Percentiles rank a stretch among this genome's conserved stretches.
These are phyloP conservation scores for Disparrhopalites patrizii DNA, from an alignment of 2,888 invertebrate species.

Conservation along the genomic window DNA sequence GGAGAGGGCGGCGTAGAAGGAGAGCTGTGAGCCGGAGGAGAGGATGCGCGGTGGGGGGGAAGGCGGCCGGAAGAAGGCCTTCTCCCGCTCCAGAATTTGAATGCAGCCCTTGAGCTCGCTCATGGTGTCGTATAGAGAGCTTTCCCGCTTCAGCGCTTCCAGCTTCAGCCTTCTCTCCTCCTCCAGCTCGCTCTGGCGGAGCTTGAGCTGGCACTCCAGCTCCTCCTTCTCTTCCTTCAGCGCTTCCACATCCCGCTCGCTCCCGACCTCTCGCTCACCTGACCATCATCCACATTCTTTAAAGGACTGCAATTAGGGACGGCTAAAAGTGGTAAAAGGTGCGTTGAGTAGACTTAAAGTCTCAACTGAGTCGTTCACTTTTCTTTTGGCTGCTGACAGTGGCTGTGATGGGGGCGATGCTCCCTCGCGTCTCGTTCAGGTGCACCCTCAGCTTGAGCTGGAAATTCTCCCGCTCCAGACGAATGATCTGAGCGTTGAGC, in stretches of 20 bases:
- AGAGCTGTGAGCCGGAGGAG: too few species aligned
- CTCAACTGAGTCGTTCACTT: neutral
- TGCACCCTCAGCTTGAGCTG: slow-evolving; percentile 42
- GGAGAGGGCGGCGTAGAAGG: neutral
- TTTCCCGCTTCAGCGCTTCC: neutral
- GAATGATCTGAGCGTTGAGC: slow-evolving; percentile 38
- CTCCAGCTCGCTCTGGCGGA: slow-evolving; percentile 7
- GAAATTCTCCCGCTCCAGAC: slow-evolving; percentile 43
- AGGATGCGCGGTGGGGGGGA: too few species aligned
- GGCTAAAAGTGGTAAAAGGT: too few species aligned
- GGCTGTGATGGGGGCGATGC: neutral
- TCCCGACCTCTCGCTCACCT: neutral
- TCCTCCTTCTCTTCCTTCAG: slow-evolving; percentile 10
- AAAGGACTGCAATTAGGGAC: too few species aligned
- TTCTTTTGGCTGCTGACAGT: slow-evolving; percentile 3
- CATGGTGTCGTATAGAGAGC: neutral
- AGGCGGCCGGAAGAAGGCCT: neutral
- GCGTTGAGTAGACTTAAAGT: too few species aligned
- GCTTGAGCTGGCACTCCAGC: slow-evolving; percentile 11
- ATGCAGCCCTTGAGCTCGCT: slow-evolving; percentile 1
- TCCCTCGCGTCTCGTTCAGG: slow-evolving; percentile 20
- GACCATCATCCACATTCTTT: too few species aligned
- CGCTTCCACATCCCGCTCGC: slow-evolving; percentile 5
- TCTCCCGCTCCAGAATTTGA: slow-evolving; percentile 5
- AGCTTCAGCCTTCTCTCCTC: slow-evolving; percentile 15